Base-by-base conservation (phyloP, 2,888 invertebrate species). In the Apodemia mormo region DNA sequence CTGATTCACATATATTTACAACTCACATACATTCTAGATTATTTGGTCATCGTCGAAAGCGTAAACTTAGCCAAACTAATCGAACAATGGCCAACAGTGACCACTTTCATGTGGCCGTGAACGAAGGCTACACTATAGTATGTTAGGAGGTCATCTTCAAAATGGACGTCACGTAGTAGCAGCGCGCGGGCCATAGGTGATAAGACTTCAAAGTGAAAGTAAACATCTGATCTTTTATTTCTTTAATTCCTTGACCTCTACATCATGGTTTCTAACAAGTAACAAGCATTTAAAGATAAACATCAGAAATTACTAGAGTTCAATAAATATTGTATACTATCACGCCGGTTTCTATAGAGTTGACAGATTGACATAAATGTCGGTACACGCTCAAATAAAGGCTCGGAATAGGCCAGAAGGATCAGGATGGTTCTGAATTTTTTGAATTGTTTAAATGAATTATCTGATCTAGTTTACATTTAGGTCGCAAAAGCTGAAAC, bases 91-190 rank as follows among this genome's bases (percentile, higher is more conserved):
- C 65, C 29, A 43, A 8, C 56, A 49, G 29, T 68, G 71, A 72
- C 66, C 79, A 85, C 89, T 89, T 88, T 88, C 88, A 77, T 84
- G 81, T 76, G 85, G 79, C 85, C 86, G 81, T 86, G 86, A 65
- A 65, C 65, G 65, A 37, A 65, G 37, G n/a, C 40, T 65, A 37
- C 65, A 22, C 65, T 37, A 67, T 74, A 85, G 85, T 89, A 80
- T 84, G 90, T 87, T 84, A 90, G 73, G 80, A 79, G 88, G 88
- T 80, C 85, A 77, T 73, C 73, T 78, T 90, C 82, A 78, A 77
- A 80, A 88, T 81, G 82, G 76, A 77, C 78, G 76, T 81, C 89
- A 88, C 90, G 90, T 89, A 82, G 76, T 65, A 54, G n/a, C 45
- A 8, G 56, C 29, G 22, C 56, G 29, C 73, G 73, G 74, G 75